Evolutionary conservation across 2,113 vertebrate genomes (phyloP), one percentile per base, ranked within the genome.

Genomic region (Ceyx margarethae): DNA sequence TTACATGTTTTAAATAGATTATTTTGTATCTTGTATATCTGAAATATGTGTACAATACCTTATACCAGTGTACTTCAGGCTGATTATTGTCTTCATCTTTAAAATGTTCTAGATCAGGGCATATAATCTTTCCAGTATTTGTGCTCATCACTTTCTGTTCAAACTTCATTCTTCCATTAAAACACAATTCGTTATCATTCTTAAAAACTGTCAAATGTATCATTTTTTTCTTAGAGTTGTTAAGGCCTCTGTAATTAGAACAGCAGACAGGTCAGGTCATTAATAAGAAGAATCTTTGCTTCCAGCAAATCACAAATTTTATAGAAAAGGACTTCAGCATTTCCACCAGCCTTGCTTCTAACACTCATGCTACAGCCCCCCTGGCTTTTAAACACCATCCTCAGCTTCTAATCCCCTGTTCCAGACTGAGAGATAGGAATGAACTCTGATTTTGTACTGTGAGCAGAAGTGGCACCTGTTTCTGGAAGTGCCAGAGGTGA

Each of bases 61-160:
- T 99, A 96, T 97, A 98, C 99, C 99, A 99, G 16, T 91, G 88
- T 88, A 99, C 48, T 80, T 95, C 71, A 64, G 93, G 95, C 2
- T 95, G 85, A 26, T 94, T 33, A 62, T 98, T 82, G 28, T 97
- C 93, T 87, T 97, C 97, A 51, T 83, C 53, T 62, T 97, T 95
- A 78, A 98, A 97, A 15, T 89, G 66, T 15, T 42, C 84, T 71
- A 98, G 25, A 40, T 98, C 88, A 53, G 98, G 98, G 67, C 99
- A 99, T 40, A 93, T 85, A 60, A 99, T 93, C 2, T 7, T 73
- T 67, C 97, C 98, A 26, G 54, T 80, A 42, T n/a, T 66, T 2
- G 20, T 25, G 10, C 87, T 45, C 2, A 1, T 54, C 14, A 97
- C 58, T 62, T 62, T 91, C 93, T 97, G 97, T 33, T 21, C 46